phyloP scores from a whole-genome alignment of 2,113 vertebrate species.

The Athene cunicularia region DNA sequence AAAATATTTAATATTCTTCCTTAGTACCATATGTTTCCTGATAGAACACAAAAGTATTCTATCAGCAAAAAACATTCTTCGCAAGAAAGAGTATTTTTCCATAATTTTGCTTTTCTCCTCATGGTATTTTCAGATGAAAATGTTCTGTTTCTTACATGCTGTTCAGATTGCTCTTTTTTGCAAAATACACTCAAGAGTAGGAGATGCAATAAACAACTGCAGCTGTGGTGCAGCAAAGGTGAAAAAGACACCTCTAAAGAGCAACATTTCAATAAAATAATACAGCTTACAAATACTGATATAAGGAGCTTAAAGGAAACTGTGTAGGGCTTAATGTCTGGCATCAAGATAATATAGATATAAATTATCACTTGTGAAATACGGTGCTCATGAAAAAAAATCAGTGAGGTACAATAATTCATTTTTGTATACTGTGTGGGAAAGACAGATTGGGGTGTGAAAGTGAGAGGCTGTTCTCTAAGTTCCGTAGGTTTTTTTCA shows the following conservation, averaged over 20 bases:
- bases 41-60: not conserved
- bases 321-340: not conserved
- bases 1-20: not conserved
- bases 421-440: not conserved
- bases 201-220: not conserved
- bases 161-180: not conserved
- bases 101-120: not conserved
- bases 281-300: not conserved
- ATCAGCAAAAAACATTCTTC: not conserved
- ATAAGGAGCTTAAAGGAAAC: not conserved
- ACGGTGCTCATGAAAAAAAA: not conserved
- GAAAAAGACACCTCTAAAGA: not conserved
- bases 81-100: not conserved
- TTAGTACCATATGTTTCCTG: not conserved
- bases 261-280: not conserved
- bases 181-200: not conserved
- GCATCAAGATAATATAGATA: not conserved
- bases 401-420: not conserved
- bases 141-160: rapidly evolving
- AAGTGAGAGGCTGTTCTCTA: not conserved
- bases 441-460: not conserved
- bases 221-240: not conserved
- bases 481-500: not conserved
- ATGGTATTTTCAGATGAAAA: not conserved
- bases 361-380: constrained; percentile 6